These are phyloP conservation scores for Sepioteuthis lessoniana DNA, from an alignment of 2,888 invertebrate species.

Conservation along the genomic window DNA sequence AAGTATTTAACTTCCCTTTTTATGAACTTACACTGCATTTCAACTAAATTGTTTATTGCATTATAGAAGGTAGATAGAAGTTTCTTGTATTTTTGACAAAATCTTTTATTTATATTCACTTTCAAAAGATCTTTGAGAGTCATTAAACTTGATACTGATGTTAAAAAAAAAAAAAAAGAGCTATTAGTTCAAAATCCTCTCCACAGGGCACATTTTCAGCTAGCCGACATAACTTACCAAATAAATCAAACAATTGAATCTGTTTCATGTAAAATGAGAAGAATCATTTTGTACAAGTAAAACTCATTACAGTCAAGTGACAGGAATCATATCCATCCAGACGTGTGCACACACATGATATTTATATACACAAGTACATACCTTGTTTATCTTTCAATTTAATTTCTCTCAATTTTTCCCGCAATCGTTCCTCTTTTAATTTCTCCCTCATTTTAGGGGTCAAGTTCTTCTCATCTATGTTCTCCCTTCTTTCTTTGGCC, in stretches of 20 bases:
- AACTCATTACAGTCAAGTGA: not conserved
- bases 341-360: no score
- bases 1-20: no score
- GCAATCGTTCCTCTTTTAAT: slow-evolving; percentile 48
- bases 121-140: no score
- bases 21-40: no score
- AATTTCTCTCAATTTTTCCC: slow-evolving; percentile 47
- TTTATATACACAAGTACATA: not conserved
- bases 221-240: not conserved
- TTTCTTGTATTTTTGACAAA: no score
- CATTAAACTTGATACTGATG: no score
- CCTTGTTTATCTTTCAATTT: slow-evolving; percentile 48
- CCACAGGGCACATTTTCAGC: no score
- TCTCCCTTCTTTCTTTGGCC: slow-evolving; percentile 55
- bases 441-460: slow-evolving; percentile 51
- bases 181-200: no score
- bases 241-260: not conserved
- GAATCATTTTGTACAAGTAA: not conserved
- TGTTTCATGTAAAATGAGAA: not conserved
- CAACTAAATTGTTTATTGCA: no score
- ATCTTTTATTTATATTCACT: no score
- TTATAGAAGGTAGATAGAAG: no score
- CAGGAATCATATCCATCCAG: not conserved
- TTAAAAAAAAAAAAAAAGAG: no score
- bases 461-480: slow-evolving; percentile 55